Evolutionary conservation across 1,140 invertebrate genomes (phyloP).

Genomic region (Eriosoma lanigerum): DNA sequence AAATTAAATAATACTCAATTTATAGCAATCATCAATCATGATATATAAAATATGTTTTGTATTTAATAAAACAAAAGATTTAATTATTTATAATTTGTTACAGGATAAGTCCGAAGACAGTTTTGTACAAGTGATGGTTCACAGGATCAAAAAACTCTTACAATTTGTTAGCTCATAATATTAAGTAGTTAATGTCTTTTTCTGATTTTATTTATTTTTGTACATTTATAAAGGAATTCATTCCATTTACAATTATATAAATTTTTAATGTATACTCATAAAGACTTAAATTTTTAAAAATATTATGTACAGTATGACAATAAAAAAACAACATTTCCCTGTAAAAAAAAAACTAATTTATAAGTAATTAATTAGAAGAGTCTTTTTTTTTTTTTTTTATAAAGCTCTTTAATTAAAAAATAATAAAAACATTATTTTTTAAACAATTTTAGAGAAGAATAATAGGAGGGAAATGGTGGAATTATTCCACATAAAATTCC

Average conservation of each 20-base stretch:
- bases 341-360: constrained; percentile 44
- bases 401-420: constrained; percentile 48
- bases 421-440: constrained; percentile 45
- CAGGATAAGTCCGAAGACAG: constrained; percentile 46
- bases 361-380: constrained; percentile 32
- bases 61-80: too few species aligned
- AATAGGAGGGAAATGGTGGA: neutral
- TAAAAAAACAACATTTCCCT: constrained; percentile 51
- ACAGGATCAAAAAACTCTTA: constrained; percentile 47
- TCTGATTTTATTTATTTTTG: constrained; percentile 46
- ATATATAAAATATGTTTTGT: too few species aligned
- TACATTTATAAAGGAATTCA: constrained; percentile 34
- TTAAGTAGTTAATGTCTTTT: constrained; percentile 37
- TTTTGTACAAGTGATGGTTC: constrained; percentile 47
- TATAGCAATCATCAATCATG: too few species aligned
- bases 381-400: too few species aligned
- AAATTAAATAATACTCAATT: too few species aligned
- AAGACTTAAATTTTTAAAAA: constrained; percentile 33
- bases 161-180: constrained; percentile 43
- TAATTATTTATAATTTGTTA: constrained; percentile 24
- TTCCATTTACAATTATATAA: constrained; percentile 46
- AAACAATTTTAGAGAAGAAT: constrained; percentile 32
- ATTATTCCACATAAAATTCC: constrained; percentile 44
- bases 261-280: constrained; percentile 43
- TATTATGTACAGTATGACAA: constrained; percentile 44